Evolutionary conservation across 1,140 invertebrate species (phyloP).

Genomic region (Ectropis grisescens): DNA sequence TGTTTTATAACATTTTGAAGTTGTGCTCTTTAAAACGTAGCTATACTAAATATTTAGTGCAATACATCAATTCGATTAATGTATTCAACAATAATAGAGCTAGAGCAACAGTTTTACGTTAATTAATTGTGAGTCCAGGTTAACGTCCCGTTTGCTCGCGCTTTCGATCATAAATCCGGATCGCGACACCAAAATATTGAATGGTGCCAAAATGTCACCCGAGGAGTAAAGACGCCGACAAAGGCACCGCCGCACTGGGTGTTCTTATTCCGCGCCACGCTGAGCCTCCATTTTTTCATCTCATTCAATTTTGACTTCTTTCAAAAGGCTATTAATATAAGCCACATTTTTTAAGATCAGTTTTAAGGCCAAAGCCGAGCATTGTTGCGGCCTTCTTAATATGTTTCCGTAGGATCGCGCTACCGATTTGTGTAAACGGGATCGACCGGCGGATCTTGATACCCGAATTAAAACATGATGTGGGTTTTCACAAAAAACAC

Average conservation of each 20-base stretch:
- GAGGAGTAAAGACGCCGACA: conserved; percentile 57
- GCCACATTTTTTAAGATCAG: conserved; percentile 62
- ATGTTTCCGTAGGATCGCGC: conserved; percentile 64
- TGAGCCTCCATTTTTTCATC: conserved; percentile 63
- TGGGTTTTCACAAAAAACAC: conserved; percentile 50
- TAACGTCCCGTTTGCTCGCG: conserved; percentile 6
- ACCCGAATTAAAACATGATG: conserved; percentile 52
- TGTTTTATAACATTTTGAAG: too few species aligned
- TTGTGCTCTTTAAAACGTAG: too few species aligned
- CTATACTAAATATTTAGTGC: too few species aligned
- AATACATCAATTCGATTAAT: too few species aligned
- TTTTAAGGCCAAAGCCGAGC: conserved; percentile 47
- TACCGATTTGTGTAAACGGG: conserved; percentile 66
- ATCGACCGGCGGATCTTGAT: conserved; percentile 44
- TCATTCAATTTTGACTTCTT: conserved; percentile 69
- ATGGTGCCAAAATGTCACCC: conserved; percentile 69
- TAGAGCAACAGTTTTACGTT: too few species aligned
- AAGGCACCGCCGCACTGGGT: conserved; percentile 61
- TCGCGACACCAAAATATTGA: conserved; percentile 65
- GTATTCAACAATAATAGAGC: too few species aligned
- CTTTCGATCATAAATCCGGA: conserved; percentile 60
- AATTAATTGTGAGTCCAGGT: too few species aligned
- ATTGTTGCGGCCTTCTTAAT: conserved; percentile 64
- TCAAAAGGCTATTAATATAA: conserved; percentile 68
- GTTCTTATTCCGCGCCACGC: conserved; percentile 42